These are phyloP conservation scores for Drosophila pectinifera DNA, from an alignment of 1,140 invertebrate genomes.

Conservation along the genomic window DNA sequence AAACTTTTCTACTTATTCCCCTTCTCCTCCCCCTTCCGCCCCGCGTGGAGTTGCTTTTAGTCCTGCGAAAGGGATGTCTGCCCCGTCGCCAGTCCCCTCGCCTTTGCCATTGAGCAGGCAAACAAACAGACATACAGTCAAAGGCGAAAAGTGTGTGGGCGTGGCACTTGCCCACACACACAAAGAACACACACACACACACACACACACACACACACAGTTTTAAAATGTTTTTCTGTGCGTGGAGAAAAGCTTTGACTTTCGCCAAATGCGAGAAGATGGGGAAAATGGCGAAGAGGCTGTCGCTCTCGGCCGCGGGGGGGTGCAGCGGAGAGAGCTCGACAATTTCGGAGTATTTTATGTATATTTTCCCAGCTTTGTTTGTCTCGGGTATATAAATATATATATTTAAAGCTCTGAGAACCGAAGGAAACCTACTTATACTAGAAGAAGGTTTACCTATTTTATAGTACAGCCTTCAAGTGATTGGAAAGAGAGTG, in stretches of 20 bases:
- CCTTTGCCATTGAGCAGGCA: constrained; percentile 13
- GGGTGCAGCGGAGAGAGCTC: constrained; percentile 6
- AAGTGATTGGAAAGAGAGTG: too few relatives aligned
- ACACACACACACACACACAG: not conserved
- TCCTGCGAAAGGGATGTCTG: constrained; percentile 3
- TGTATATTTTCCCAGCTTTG: not conserved
- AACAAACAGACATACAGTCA: constrained; percentile 41
- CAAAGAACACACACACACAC: not conserved
- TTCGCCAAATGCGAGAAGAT: constrained; percentile 7
- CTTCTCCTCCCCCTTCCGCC: too few relatives aligned
- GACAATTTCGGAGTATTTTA: not conserved
- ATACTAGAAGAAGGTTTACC: not conserved
- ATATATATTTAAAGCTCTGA: too few relatives aligned
- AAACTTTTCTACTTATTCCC: constrained; percentile 20
- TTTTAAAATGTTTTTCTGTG: constrained; percentile 32
- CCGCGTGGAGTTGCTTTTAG: constrained; percentile 24
- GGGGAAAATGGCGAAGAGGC: constrained; percentile 4
- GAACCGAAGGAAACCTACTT: too few relatives aligned
- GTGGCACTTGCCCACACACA: constrained; percentile 17
- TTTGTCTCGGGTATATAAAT: not conserved
- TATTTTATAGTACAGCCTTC: too few relatives aligned
- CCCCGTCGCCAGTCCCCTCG: not conserved
- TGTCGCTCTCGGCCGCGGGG: constrained; percentile 7
- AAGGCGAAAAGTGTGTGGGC: constrained; percentile 22
- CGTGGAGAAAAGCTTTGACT: constrained; percentile 24